A percentile compares a stretch with the other conserved stretches of the same genome.
Conservation (phyloP, 1,140 invertebrate species). For the Latrodectus geometricus region DNA sequence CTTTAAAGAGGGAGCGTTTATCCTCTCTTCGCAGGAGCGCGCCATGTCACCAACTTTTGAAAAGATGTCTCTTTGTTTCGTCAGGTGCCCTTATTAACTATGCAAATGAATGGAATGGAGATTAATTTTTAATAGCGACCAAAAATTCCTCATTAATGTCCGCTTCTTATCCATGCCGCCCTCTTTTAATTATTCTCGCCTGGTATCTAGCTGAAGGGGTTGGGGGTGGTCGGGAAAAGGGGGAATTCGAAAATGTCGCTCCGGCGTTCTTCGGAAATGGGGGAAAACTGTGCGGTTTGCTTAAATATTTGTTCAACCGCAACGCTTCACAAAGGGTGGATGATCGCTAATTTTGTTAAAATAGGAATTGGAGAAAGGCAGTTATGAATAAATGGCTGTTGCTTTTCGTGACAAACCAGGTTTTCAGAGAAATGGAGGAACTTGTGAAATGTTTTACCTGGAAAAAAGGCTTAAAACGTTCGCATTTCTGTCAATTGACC, state of each 20-base stretch:
- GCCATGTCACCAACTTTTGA: constrained; percentile 8
- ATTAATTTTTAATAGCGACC: constrained; percentile 38
- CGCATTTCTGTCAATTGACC: no score
- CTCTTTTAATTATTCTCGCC: constrained; percentile 19
- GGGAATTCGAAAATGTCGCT: not conserved
- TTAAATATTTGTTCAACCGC: constrained; percentile 1
- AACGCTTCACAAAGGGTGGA: not conserved
- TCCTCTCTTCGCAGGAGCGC: not conserved
- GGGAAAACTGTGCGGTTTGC: not conserved
- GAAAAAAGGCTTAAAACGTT: no score
- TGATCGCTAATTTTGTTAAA: not conserved
- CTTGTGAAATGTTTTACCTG: no score
- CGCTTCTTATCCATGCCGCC: constrained; percentile 5
- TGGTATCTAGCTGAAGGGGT: constrained; percentile 3
- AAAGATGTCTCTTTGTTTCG: constrained; percentile 19
- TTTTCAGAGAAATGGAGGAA: no score
- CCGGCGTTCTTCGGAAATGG: not conserved
- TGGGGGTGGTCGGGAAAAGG: not conserved
- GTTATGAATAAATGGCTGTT: no score
- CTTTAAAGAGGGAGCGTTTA: not conserved
- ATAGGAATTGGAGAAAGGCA: not conserved
- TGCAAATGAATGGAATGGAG: constrained; percentile 18
- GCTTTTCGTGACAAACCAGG: no score
- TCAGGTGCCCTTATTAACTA: constrained; percentile 3
- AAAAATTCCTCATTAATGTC: constrained; percentile 31